These are phyloP conservation scores for Caenorhabditis inopinata DNA, from an alignment of 1,140 invertebrate genomes.

Conservation along the genomic window DNA sequence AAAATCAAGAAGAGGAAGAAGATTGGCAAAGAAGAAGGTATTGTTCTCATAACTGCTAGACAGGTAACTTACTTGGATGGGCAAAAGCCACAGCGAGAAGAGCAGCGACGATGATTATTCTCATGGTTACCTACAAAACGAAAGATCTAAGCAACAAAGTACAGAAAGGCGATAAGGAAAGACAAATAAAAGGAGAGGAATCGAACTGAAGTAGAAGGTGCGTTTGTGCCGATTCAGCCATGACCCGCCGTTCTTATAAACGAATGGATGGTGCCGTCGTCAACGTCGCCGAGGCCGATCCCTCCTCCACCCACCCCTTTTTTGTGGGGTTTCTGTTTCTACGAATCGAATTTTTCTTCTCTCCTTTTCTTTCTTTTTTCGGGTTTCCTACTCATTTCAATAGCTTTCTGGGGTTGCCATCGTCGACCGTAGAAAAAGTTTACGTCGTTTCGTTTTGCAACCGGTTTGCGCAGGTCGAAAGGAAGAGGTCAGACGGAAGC, in stretches of 20 bases:
- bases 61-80: neutral
- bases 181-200: neutral
- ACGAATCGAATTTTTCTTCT: neutral
- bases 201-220: neutral
- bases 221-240: slow-evolving; percentile 12
- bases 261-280: slow-evolving; percentile 15
- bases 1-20: too few relatives aligned
- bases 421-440: slow-evolving; percentile 16
- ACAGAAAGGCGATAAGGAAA: neutral
- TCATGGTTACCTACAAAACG: neutral
- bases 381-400: neutral
- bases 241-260: slow-evolving; percentile 26
- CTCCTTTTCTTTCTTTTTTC: neutral
- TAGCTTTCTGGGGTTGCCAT: slow-evolving; percentile 23
- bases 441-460: slow-evolving; percentile 15
- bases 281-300: slow-evolving; percentile 19
- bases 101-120: slow-evolving; percentile 10
- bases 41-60: too few relatives aligned
- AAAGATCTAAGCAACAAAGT: neutral
- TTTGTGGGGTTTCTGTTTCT: slow-evolving; percentile 5
- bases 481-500: neutral
- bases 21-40: neutral
- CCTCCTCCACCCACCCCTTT: neutral
- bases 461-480: neutral
- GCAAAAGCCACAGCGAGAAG: neutral